Conservation (phyloP, 2,113 vertebrate species). For the Sapayoa aenigma region DNA sequence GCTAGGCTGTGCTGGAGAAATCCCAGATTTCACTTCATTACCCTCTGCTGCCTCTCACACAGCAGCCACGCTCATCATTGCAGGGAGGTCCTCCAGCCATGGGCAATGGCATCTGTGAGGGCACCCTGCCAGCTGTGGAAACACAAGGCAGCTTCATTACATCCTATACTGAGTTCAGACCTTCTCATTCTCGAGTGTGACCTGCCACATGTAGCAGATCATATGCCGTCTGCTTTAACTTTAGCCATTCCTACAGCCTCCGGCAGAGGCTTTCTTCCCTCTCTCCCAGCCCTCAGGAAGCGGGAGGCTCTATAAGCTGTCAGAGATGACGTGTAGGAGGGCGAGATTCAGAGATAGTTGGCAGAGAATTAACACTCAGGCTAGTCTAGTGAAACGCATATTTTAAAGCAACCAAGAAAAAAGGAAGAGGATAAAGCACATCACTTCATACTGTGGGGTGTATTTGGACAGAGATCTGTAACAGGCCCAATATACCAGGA, state of each 20-base stretch:
- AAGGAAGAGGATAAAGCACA: not conserved
- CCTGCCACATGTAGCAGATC: not conserved
- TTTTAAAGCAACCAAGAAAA: not conserved
- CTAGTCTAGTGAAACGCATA: not conserved
- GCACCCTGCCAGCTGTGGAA: not conserved
- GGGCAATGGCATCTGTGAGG: not conserved
- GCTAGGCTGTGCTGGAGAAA: not conserved
- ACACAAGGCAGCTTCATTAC: not conserved
- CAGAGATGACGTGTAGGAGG: not conserved
- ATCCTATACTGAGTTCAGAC: fast-evolving
- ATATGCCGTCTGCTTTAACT: not conserved
- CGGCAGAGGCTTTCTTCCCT: not conserved
- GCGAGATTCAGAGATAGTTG: not conserved
- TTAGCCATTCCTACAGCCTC: not conserved
- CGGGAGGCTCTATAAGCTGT: not conserved
- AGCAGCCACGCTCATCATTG: fast-evolving
- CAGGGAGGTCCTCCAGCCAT: not conserved
- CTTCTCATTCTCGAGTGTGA: fast-evolving
- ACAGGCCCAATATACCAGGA: not conserved
- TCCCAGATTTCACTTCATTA: not conserved
- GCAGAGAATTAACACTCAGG: not conserved
- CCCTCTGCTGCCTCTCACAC: not conserved
- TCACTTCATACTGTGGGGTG: fast-evolving
- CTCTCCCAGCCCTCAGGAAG: not conserved
- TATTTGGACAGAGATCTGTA: not conserved